Conservation (phyloP, 1,140 invertebrate species). For the Dufourea novaeangliae region DNA sequence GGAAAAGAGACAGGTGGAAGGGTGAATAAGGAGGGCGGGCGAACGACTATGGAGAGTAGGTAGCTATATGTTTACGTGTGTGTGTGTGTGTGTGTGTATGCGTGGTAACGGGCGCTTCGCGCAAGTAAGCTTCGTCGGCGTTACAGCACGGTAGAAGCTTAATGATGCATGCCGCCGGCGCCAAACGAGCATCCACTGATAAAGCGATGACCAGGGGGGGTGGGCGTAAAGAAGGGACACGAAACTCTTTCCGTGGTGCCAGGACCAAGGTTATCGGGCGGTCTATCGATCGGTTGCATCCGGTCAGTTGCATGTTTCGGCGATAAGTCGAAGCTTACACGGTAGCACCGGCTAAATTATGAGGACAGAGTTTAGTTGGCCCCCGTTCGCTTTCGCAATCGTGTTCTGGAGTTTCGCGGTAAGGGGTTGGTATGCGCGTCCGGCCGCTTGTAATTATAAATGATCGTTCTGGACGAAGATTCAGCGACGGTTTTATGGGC, state of each 20-base stretch:
- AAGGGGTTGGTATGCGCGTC: not conserved
- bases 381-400: not conserved
- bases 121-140: constrained; percentile 67
- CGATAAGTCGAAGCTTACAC: constrained; percentile 37
- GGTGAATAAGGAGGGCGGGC: constrained; percentile 42
- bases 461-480: constrained; percentile 3
- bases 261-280: constrained; percentile 51
- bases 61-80: no score
- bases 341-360: constrained; percentile 19
- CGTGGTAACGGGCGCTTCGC: no score
- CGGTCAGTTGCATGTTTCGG: constrained; percentile 45
- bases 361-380: not conserved
- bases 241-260: constrained; percentile 62
- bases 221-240: constrained; percentile 57
- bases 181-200: constrained; percentile 71
- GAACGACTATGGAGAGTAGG: no score
- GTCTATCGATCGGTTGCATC: constrained; percentile 52
- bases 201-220: constrained; percentile 68
- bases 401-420: not conserved
- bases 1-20: constrained; percentile 44
- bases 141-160: constrained; percentile 67
- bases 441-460: not conserved
- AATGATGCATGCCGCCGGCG: constrained; percentile 70
- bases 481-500: not conserved
- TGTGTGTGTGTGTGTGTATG: not conserved